These are phyloP conservation scores for Nannoperca australis DNA, from an alignment of 2,797 vertebrate species.

Conservation along the genomic window DNA sequence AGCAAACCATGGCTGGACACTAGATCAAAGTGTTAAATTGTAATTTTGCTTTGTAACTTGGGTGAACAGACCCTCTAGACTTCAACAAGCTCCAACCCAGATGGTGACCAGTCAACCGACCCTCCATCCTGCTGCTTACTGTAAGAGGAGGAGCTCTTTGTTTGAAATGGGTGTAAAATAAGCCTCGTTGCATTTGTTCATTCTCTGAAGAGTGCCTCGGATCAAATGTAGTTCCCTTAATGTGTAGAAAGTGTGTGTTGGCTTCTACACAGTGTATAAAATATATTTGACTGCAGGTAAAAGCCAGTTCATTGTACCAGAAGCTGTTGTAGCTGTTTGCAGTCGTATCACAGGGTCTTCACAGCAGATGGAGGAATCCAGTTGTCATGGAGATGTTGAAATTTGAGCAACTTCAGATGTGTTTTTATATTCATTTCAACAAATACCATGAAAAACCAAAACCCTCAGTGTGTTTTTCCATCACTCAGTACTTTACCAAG, in stretches of 20 bases:
- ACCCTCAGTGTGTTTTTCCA: not conserved
- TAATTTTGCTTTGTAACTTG: not conserved
- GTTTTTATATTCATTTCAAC: not conserved
- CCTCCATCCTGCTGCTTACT: too few species aligned
- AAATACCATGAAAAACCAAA: not conserved
- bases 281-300: not conserved
- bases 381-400: conserved; percentile 4
- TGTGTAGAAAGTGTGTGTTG: not conserved
- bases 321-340: not conserved
- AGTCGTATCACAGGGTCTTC: not conserved
- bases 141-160: not conserved
- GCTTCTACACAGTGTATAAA: not conserved
- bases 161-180: not conserved
- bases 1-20: not conserved
- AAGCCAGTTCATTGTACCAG: conserved; percentile 4
- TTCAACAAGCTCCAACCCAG: not conserved
- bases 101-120: not conserved
- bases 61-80: not conserved
- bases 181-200: not conserved
- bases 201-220: not conserved
- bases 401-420: not conserved
- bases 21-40: not conserved
- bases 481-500: too few species aligned
- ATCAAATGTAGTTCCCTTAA: not conserved
- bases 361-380: not conserved